Evolutionary conservation across 2,888 invertebrate species (phyloP).

Genomic region (Drosophila macrospina): DNA sequence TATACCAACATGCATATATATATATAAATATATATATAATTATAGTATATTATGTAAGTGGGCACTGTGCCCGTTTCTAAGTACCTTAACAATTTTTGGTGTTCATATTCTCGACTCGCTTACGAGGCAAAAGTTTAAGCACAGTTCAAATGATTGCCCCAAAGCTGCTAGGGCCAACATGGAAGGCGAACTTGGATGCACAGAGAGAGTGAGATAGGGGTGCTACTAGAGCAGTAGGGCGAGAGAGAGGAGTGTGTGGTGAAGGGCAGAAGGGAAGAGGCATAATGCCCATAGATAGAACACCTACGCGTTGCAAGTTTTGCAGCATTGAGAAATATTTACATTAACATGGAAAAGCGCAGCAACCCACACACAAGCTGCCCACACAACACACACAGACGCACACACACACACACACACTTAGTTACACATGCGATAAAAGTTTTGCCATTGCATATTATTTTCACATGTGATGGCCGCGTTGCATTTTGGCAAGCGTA

Average conservation of each 20-base stretch:
- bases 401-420: slow-evolving; percentile 5
- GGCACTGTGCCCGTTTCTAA: slow-evolving; percentile 15
- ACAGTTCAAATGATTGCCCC: slow-evolving; percentile 65
- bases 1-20: background rate
- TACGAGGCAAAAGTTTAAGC: slow-evolving; percentile 55
- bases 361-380: slow-evolving; percentile 39
- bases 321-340: slow-evolving; percentile 59
- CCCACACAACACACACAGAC: slow-evolving; percentile 20
- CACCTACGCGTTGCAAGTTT: slow-evolving; percentile 58
- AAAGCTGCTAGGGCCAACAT: slow-evolving; percentile 39
- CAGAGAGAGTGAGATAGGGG: background rate
- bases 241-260: background rate
- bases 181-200: slow-evolving; percentile 32
- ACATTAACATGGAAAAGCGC: slow-evolving; percentile 65
- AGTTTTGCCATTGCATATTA: slow-evolving; percentile 23
- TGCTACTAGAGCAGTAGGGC: background rate
- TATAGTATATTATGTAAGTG: slow-evolving; percentile 9
- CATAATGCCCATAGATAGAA: slow-evolving; percentile 32
- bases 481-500: slow-evolving; percentile 58
- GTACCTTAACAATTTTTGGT: slow-evolving; percentile 26
- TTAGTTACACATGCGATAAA: slow-evolving; percentile 19
- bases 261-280: background rate
- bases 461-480: slow-evolving; percentile 40
- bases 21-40: slow-evolving; percentile 7
- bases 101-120: slow-evolving; percentile 42